Evolutionary conservation across 1,140 invertebrate species (phyloP), one percentile per base, ranked within the genome.

Genomic region (Brachionus plicatilis): DNA sequence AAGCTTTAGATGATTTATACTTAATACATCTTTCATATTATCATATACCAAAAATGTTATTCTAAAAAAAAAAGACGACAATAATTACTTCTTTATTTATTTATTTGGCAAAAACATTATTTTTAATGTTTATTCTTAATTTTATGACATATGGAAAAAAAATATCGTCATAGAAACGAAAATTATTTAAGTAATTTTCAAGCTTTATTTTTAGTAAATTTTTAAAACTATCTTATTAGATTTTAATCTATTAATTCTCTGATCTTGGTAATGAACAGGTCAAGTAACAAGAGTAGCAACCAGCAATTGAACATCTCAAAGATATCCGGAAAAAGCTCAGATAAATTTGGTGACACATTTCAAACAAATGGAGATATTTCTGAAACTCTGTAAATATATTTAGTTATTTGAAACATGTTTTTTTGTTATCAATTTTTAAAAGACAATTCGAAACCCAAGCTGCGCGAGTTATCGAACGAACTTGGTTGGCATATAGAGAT

Each of bases 401-500:
- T 76, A 27, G 14, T 12, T 17, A 2, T 37, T 14, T 37, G 6
- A 37, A 37, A 37, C 2, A 29, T 3, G 2, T 11, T 50, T 50
- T 53, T 47, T 47, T 11, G 27, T 53, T 50, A 47, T 29, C 8
- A 76, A n/a, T 27, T 29, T 27, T 27, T 29, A 29, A 20, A 66
- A 88, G 88, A 78, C 80, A 87, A 65, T 86, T 86, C 3, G 78
- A 86, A 33, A 87, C 86, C 50, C 85, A 86, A 47, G 88, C 88
- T 41, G 88, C 86, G 20, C 86, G 85, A 17, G 86, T 87, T 4
- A 89, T 90, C 60, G 88, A 89, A 85, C 86, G 86, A 76, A 85
- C 88, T 14, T 90, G 89, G 89, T 86, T 88, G 37, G 84, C 86
- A 0, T 88, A 87, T 72, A 85, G 88, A 76, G 88, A 90, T 85